Evolutionary conservation across 2,797 vertebrate genomes (phyloP), one percentile per base, ranked within the genome.

Genomic region (Holocentrus rufus): DNA sequence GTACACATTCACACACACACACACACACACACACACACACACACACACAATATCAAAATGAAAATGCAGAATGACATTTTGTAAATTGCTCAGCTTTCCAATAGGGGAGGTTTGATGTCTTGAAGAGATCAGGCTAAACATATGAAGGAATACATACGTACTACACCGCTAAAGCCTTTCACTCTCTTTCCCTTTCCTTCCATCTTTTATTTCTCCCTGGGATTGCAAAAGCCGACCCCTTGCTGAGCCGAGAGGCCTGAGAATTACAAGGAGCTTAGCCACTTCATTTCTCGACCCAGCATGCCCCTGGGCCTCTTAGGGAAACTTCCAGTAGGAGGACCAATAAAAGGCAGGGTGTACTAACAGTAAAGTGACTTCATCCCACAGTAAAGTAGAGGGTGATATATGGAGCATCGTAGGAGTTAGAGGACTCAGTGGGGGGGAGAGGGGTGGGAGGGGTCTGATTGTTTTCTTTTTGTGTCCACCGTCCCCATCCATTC

Each of bases 221-320:
- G 53, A 53, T 36, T 64, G 52, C 65, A 46, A 49, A 64, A 63
- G 55, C 56, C 18, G 56, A 65, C 64, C 72, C 44, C 81, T 65
- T 60, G 66, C 75, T 70, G 76, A 72, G 74, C 71, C 60, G 75
- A 62, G 53, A 74, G 59, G 70, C 69, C 55, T 62, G 60, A 81
- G 77, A 83, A 59, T 82, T 83, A 86, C 72, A 61, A 76, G 76
- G 58, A 58, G 52, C 69, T 76, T 53, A 58, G 64, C 66, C 55
- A 76, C 58, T 82, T 83, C 27, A 79, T 83, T 72, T 76, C 57
- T 65, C 59, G 65, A 58, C 83, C 79, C 75, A 74, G 80, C 56
- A 78, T 80, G 64, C 68, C 61, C 61, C 76, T 22, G 69, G 69
- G 79, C 47, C 73, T 67, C 77, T 74, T 8, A 27, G 59, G 56